Evolutionary conservation across 1,140 invertebrate species (phyloP).

Genomic region (Brachionus paranguensis): DNA sequence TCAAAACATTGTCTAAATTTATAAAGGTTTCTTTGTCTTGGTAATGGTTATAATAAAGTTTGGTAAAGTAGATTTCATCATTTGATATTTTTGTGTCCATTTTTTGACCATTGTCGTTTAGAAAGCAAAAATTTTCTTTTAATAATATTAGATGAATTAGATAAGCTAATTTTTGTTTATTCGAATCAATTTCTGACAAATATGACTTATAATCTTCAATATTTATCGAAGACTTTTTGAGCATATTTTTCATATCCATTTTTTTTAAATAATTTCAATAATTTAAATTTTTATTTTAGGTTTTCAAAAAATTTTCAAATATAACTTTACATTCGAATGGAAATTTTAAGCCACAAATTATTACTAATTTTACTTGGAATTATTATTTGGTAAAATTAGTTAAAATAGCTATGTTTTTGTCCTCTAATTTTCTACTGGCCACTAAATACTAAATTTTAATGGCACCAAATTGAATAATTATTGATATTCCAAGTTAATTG

Average conservation of each 20-base stretch:
- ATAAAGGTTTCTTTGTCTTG: neutral
- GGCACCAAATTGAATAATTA: too few species aligned
- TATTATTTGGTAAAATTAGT: too few species aligned
- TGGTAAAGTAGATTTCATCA: conserved; percentile 19
- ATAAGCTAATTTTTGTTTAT: neutral
- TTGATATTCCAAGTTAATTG: too few species aligned
- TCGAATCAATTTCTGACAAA: neutral
- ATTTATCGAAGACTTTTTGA: neutral
- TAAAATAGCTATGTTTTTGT: too few species aligned
- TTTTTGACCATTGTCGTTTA: neutral
- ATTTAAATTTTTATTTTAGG: too few species aligned
- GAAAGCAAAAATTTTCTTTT: neutral
- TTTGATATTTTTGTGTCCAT: neutral
- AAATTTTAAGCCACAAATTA: too few species aligned
- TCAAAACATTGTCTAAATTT: neutral
- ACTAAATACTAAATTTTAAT: too few species aligned
- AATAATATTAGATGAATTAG: neutral
- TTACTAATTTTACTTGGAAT: too few species aligned
- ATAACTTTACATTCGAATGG: too few species aligned
- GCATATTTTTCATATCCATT: neutral
- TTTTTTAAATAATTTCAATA: neutral
- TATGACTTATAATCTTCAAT: neutral
- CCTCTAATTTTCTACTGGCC: too few species aligned
- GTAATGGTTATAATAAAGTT: neutral
- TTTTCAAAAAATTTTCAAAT: too few species aligned